These are phyloP conservation scores for Cephus pygmeus DNA, from an alignment of 2,888 invertebrate species.

Conservation along the genomic window DNA sequence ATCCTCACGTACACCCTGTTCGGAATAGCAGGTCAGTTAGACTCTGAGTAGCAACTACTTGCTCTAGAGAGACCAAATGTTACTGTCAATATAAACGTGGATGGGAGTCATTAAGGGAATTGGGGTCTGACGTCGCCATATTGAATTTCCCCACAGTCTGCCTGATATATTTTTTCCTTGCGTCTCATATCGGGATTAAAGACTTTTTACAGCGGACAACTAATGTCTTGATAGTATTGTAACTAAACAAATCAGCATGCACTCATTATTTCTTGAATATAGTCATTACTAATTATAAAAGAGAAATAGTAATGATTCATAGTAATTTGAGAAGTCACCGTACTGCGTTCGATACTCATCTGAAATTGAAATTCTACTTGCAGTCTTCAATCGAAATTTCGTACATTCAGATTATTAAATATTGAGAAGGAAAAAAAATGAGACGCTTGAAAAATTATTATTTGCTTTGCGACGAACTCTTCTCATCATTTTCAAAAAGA, in stretches of 20 bases:
- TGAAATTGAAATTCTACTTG: background rate
- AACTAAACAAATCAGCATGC: background rate
- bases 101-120: background rate
- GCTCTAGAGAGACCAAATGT: background rate
- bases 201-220: background rate
- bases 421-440: too few relatives aligned
- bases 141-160: background rate
- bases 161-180: background rate
- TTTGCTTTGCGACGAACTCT: too few relatives aligned
- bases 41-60: background rate
- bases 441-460: too few relatives aligned
- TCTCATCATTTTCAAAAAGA: too few relatives aligned
- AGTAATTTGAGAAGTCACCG: background rate
- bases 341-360: too few relatives aligned
- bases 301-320: background rate
- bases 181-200: background rate
- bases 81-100: background rate
- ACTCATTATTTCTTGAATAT: background rate
- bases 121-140: background rate
- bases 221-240: background rate
- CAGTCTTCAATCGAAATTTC: background rate
- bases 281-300: background rate
- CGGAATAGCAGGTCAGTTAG: conserved; percentile 62
- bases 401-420: too few relatives aligned
- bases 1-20: conserved; percentile 62